A percentile compares a stretch with the other conserved stretches of the same genome.
These are phyloP conservation scores for Synchiropus splendidus DNA, from an alignment of 2,113 vertebrate genomes.

Conservation along the genomic window DNA sequence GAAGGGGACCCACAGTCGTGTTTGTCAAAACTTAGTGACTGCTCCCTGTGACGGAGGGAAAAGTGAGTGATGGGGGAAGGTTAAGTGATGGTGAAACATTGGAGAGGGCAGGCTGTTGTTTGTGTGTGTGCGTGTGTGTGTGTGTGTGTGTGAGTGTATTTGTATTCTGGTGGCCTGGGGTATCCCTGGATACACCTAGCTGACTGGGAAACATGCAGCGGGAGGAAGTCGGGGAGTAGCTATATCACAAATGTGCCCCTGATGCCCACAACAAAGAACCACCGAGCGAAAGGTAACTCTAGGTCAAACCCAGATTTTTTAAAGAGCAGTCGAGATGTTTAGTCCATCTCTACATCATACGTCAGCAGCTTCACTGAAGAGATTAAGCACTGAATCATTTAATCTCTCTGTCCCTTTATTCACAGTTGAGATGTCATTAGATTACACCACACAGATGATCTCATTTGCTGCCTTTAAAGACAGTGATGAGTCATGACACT, in stretches of 20 bases:
- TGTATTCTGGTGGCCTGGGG: constrained; percentile 73
- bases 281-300: constrained; percentile 47
- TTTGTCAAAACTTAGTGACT: neutral
- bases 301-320: constrained; percentile 47
- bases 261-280: constrained; percentile 53
- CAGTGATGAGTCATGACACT: constrained; percentile 40
- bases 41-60: constrained; percentile 65
- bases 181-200: constrained; percentile 85
- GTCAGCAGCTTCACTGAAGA: too few species aligned
- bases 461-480: constrained; percentile 26
- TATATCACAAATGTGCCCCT: constrained; percentile 57
- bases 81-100: constrained; percentile 35
- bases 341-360: too few species aligned
- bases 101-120: constrained; percentile 33
- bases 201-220: constrained; percentile 78
- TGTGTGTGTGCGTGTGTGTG: constrained; percentile 20
- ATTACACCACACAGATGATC: constrained; percentile 13
- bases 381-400: neutral
- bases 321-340: constrained; percentile 1
- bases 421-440: constrained; percentile 28
- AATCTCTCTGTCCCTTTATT: constrained; percentile 2
- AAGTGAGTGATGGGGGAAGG: constrained; percentile 47
- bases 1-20: too few species aligned
- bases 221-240: constrained; percentile 68
- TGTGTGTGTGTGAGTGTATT: constrained; percentile 59